Percentiles rank a stretch among this genome's conserved stretches.
These are phyloP conservation scores for Stenopsyche tienmushanensis DNA, from an alignment of 1,140 invertebrate species.

Conservation along the genomic window DNA sequence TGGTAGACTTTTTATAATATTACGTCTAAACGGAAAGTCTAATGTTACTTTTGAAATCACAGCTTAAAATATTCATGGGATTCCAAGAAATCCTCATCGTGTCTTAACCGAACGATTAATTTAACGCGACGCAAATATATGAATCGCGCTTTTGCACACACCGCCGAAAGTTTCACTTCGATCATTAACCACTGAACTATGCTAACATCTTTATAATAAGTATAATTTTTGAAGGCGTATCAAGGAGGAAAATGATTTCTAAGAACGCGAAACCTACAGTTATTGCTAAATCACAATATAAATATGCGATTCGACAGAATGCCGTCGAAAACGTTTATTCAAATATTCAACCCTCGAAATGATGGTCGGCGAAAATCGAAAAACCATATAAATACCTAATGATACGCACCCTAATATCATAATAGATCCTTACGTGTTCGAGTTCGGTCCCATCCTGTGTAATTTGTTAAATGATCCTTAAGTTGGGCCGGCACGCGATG, in stretches of 20 bases:
- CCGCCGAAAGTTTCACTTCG: too few relatives aligned
- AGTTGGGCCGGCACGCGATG: not conserved
- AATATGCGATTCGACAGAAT: not conserved
- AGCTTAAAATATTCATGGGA: too few relatives aligned
- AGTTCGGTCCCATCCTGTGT: not conserved
- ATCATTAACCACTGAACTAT: too few relatives aligned
- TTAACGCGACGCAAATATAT: too few relatives aligned
- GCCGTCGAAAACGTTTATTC: not conserved
- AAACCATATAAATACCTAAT: conserved; percentile 1
- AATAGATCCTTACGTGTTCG: not conserved
- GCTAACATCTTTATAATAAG: too few relatives aligned
- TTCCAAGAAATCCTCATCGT: too few relatives aligned
- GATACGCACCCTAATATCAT: not conserved
- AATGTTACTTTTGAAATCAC: too few relatives aligned
- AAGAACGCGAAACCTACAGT: not conserved
- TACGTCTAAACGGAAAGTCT: too few relatives aligned
- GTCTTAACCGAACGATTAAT: too few relatives aligned
- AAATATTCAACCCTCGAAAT: not conserved
- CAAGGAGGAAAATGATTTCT: not conserved
- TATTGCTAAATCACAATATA: not conserved
- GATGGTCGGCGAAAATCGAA: not conserved
- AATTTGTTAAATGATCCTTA: not conserved
- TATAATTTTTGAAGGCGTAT: not conserved
- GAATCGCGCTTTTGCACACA: too few relatives aligned
- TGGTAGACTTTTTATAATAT: too few relatives aligned